Evolutionary conservation across 2,113 vertebrate species (phyloP).

Genomic region (Podocnemis expansa): DNA sequence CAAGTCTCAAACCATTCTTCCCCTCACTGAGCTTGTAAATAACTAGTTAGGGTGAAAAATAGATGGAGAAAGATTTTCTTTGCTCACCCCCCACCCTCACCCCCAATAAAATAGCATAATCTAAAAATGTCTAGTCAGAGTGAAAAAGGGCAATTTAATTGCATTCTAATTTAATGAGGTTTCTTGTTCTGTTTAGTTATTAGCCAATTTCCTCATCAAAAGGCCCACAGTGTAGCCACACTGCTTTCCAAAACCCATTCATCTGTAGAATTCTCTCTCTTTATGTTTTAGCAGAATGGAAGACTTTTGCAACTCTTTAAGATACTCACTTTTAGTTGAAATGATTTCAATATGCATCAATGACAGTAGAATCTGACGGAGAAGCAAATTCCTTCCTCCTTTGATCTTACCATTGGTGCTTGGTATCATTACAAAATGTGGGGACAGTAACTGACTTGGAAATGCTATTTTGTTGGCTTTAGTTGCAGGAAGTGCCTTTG

Average conservation of each 20-base stretch:
- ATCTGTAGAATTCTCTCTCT: not conserved
- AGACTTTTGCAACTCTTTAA: not conserved
- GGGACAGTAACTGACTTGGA: not conserved
- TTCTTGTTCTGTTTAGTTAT: slow-evolving; percentile 2
- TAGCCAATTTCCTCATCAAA: not conserved
- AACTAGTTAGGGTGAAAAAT: not conserved
- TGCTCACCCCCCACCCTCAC: not conserved
- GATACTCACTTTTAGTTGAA: not conserved
- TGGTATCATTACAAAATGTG: not conserved
- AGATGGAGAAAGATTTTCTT: not conserved
- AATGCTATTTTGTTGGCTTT: not conserved
- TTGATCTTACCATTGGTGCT: not conserved
- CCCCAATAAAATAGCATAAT: slow-evolving; percentile 5
- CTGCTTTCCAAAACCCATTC: not conserved
- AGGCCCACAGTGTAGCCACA: accelerated
- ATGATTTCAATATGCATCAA: not conserved
- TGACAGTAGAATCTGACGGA: not conserved
- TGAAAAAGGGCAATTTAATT: slow-evolving; percentile 12
- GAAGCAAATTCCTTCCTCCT: not conserved
- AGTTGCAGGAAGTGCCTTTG: not conserved
- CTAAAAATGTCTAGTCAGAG: not conserved
- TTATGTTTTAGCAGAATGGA: not conserved
- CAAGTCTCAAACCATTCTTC: not conserved
- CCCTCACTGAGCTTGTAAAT: not conserved
- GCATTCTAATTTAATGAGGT: slow-evolving; percentile 22